Conservation (phyloP, 2,888 invertebrate species). For the Tinea semifulvella region DNA sequence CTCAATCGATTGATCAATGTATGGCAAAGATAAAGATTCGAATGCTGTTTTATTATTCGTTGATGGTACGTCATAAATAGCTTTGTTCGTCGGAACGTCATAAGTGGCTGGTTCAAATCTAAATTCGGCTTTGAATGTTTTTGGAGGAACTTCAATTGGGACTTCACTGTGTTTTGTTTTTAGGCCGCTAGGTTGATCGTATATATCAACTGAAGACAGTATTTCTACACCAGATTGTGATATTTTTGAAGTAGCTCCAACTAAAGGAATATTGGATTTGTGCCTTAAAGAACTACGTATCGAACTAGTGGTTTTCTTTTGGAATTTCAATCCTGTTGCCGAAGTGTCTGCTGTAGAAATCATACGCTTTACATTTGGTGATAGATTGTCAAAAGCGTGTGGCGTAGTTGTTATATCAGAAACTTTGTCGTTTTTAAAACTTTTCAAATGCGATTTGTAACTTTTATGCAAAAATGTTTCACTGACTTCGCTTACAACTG, state of each 20-base stretch:
- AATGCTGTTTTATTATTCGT: conserved; percentile 50
- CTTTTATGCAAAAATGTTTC: conserved; percentile 1
- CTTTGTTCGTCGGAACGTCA: conserved; percentile 54
- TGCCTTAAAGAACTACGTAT: conserved; percentile 45
- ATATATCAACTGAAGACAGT: conserved; percentile 53
- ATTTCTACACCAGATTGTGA: conserved; percentile 59
- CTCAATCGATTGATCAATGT: conserved; percentile 59
- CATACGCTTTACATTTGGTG: conserved; percentile 70
- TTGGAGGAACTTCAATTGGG: conserved; percentile 27
- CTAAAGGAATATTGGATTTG: conserved; percentile 55
- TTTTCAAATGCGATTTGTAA: conserved; percentile 25
- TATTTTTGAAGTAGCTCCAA: conserved; percentile 61
- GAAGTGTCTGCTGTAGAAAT: conserved; percentile 62
- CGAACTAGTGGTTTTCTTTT: conserved; percentile 41
- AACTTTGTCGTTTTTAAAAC: conserved; percentile 38
- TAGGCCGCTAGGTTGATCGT: conserved; percentile 43
- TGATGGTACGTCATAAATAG: conserved; percentile 55
- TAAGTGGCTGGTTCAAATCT: conserved; percentile 47
- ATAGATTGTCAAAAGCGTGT: conserved; percentile 60
- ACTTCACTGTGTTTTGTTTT: conserved; percentile 27
- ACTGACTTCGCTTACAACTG: conserved; percentile 38
- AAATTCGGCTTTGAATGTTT: conserved; percentile 39
- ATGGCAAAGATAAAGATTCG: conserved; percentile 53
- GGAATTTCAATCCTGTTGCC: conserved; percentile 45
- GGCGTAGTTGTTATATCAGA: conserved; percentile 30